phyloP scores from a whole-genome alignment of 2,888 invertebrate species.

The Pecten maximus region DNA sequence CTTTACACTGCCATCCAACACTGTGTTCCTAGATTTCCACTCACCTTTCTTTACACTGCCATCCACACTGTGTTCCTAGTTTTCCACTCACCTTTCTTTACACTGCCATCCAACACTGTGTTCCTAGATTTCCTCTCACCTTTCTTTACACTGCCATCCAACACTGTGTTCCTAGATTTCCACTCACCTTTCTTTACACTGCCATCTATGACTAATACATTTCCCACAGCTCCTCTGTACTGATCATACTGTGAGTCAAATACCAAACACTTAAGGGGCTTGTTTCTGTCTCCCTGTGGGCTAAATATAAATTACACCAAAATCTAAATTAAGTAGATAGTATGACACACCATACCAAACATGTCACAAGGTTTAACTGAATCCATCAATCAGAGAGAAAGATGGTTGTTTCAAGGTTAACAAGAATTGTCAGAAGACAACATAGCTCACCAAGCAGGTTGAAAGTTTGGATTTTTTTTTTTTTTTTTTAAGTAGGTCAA shows the following conservation, averaged over 20 bases:
- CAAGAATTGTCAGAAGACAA: too few relatives aligned
- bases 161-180: background rate
- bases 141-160: conserved; percentile 3
- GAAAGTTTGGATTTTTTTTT: too few relatives aligned
- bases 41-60: background rate
- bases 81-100: background rate
- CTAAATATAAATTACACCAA: conserved; percentile 66
- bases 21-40: background rate
- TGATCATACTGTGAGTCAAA: conserved; percentile 97
- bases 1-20: background rate
- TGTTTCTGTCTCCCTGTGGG: conserved; percentile 78
- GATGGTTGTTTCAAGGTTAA: too few relatives aligned
- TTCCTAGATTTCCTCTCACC: background rate
- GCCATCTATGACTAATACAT: conserved; percentile 78
- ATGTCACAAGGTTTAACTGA: too few relatives aligned
- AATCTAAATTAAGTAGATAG: too few relatives aligned
- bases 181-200: conserved; percentile 71
- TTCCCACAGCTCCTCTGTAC: conserved; percentile 85
- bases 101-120: background rate
- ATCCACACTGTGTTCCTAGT: background rate
- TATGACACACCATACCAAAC: too few relatives aligned
- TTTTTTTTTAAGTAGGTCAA: too few relatives aligned
- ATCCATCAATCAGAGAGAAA: too few relatives aligned
- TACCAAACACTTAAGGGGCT: conserved; percentile 90
- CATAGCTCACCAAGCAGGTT: too few relatives aligned